Evolutionary conservation across 1,140 invertebrate genomes (phyloP).

Genomic region (Oncopodura yosiiana): DNA sequence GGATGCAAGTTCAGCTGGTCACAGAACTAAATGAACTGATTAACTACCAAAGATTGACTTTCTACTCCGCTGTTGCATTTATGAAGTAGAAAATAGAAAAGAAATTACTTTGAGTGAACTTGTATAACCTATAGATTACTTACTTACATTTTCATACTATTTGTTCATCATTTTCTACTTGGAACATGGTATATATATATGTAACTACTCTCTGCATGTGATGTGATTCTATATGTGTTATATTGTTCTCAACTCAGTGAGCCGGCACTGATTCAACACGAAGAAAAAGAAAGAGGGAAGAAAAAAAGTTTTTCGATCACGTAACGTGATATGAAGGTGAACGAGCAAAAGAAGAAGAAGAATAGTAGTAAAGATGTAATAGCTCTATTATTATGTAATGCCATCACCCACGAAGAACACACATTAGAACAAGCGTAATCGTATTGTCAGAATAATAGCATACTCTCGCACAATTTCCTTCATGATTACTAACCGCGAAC

Average conservation of each 20-base stretch:
- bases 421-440: no score
- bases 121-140: background rate
- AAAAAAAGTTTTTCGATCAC: slow-evolving; percentile 26
- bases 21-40: no score
- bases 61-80: background rate
- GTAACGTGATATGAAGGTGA: slow-evolving; percentile 14
- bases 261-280: slow-evolving; percentile 19
- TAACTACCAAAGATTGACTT: background rate
- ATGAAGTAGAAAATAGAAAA: background rate
- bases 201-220: background rate
- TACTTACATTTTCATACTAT: background rate
- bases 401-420: background rate
- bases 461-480: background rate
- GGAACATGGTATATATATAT: background rate
- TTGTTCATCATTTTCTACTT: background rate
- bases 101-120: background rate
- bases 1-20: no score
- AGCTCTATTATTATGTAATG: slow-evolving; percentile 1
- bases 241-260: slow-evolving; percentile 21
- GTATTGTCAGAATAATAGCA: background rate
- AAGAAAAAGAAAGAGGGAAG: background rate
- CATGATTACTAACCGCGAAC: background rate
- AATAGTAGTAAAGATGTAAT: background rate
- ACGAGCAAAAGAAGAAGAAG: background rate
- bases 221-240: background rate